Evolutionary conservation across 2,797 vertebrate species (phyloP), one percentile per base, ranked within the genome.

Genomic region (Miichthys miiuy): DNA sequence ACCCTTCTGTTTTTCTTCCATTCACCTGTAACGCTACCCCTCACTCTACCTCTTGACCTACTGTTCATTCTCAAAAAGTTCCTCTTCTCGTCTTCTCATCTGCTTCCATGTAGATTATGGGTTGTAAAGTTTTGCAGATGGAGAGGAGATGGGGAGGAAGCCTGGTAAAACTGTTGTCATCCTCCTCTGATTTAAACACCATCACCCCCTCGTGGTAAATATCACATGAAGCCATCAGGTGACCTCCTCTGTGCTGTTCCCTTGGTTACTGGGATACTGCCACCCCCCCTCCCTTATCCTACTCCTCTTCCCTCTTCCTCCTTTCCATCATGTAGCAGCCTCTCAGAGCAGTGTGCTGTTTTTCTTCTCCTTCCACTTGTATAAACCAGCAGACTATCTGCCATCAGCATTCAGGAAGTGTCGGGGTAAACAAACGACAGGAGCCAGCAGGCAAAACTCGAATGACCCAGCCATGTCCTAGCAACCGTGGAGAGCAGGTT

Each of bases 381-480:
- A 74, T 93, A 93, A 93, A 93, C 82, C 69, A 85, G 77, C 50
- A 79, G 78, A 72, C 72, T 87, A 87, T 93, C 83, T 90, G 74
- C 90, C 92, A 89, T 94, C 92, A 91, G 90, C 85, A 83, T 94
- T 91, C 92, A 93, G 94, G 94, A 94, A 93, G 85, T 83, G 68
- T 74, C 38, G 80, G 80, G 79, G 72, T 94, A 93, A 94, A 94
- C 92, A 91, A 85, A 85, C 23, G 66, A 48, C 79, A 83, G 61
- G 75, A 86, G 86, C 86, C 83, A 90, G 72, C 55, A 67, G 66
- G 76, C 75, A 74, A 77, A 88, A 89, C 88, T 81, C 76, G 75
- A 77, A 90, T 87, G 85, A 86, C 89, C 85, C 70, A 20, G 67
- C 44, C 62, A 65, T 66, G 80, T 88, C 81, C 66, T 82, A 82